A percentile compares a stretch with the other conserved stretches of the same genome.
Evolutionary conservation across 2,113 vertebrate genomes (phyloP).

Genomic region (Parotia lawesii): DNA sequence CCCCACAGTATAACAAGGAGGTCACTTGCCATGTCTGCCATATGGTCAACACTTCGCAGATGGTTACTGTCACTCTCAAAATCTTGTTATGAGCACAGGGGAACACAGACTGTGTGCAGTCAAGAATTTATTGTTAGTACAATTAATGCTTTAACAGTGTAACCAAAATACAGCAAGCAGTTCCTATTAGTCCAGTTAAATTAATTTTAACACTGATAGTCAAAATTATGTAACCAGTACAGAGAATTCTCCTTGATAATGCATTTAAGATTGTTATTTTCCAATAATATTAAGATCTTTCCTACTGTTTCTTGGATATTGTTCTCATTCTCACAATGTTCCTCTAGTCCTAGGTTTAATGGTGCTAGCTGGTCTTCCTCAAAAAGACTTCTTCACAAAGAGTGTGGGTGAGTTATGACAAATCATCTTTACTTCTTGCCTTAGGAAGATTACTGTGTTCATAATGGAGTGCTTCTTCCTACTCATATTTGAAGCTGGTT

Average conservation of each 20-base stretch:
- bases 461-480: not conserved
- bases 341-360: not conserved
- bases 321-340: not conserved
- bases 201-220: not conserved
- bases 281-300: not conserved
- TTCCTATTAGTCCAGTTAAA: not conserved
- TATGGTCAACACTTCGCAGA: not conserved
- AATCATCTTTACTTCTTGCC: not conserved
- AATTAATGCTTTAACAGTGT: not conserved
- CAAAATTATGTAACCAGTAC: not conserved
- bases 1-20: constrained; percentile 8
- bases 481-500: not conserved
- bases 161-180: not conserved
- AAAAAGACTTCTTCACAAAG: not conserved
- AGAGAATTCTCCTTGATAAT: not conserved
- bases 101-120: not conserved
- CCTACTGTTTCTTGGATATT: not conserved
- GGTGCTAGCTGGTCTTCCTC: not conserved
- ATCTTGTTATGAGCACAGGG: not conserved
- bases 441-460: not conserved
- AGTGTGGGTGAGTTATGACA: accelerated
- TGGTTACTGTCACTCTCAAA: constrained; percentile 4
- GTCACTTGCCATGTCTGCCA: constrained; percentile 25
- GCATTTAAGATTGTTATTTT: not conserved
- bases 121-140: not conserved